A percentile compares a stretch with the other conserved stretches of the same genome.
phyloP scores from a whole-genome alignment of 1,140 invertebrate genomes.

The Caerostris extrusa region DNA sequence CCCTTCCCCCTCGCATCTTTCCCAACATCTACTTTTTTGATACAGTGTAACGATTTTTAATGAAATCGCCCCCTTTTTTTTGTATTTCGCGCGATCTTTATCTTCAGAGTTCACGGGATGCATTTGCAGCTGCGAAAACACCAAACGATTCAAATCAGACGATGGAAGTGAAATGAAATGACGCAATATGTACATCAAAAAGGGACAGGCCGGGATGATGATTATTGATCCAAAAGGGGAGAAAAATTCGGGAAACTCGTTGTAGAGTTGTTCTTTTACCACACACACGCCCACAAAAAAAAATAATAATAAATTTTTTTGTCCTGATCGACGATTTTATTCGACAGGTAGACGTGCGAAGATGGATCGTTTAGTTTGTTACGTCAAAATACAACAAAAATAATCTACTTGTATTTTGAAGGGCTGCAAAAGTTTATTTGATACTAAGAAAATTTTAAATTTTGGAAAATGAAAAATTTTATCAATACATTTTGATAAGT shows the following conservation, averaged over 20 bases:
- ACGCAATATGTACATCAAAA: constrained; percentile 22
- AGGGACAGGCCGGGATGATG: background rate
- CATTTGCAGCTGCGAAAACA: background rate
- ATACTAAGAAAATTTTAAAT: background rate
- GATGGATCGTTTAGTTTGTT: constrained; percentile 25
- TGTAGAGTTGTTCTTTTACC: constrained; percentile 46
- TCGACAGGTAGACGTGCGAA: constrained; percentile 23
- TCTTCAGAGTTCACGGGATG: background rate
- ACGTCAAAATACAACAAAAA: constrained; percentile 13
- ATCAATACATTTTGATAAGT: too few relatives aligned
- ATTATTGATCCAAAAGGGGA: constrained; percentile 48
- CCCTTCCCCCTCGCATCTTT: background rate
- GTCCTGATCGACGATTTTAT: background rate
- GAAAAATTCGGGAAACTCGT: background rate
- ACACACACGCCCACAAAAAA: background rate
- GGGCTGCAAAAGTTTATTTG: background rate
- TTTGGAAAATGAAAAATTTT: background rate
- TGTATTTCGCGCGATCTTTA: constrained; percentile 19
- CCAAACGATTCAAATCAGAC: background rate
- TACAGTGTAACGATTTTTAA: background rate
- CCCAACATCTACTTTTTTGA: background rate
- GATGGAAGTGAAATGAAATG: constrained; percentile 12
- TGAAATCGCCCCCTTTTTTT: background rate
- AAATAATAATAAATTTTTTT: too few relatives aligned
- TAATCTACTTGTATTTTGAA: background rate